phyloP scores from a whole-genome alignment of 2,888 invertebrate species.

The Chironomus tentans region DNA sequence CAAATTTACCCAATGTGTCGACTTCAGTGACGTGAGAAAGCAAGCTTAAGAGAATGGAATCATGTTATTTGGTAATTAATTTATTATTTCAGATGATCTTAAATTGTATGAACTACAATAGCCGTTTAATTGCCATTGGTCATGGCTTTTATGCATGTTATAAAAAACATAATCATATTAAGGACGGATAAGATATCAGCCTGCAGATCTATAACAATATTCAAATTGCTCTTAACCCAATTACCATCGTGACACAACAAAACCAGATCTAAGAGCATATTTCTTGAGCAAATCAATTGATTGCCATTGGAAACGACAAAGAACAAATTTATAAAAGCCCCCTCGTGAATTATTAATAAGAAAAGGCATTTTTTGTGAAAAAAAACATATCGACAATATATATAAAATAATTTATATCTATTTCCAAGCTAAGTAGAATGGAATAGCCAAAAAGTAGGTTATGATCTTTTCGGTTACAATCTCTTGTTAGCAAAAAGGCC shows the following conservation, averaged over 20 bases:
- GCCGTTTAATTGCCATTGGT: too few species aligned
- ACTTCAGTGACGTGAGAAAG: too few species aligned
- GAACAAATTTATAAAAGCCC: background rate
- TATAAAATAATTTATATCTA: too few species aligned
- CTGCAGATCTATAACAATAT: background rate
- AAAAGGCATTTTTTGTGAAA: background rate
- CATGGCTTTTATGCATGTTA: background rate
- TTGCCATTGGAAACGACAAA: background rate
- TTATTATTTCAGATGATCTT: too few species aligned
- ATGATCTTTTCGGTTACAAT: background rate
- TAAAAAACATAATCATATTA: background rate
- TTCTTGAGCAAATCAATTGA: background rate
- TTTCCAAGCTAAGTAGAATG: background rate
- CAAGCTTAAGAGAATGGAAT: too few species aligned
- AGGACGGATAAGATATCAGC: background rate
- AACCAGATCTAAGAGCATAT: too few species aligned
- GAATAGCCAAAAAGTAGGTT: slow-evolving; percentile 8
- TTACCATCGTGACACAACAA: background rate
- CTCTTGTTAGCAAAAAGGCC: background rate
- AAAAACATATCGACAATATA: too few species aligned
- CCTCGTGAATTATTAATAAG: background rate
- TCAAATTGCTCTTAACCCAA: background rate
- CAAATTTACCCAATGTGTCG: too few species aligned
- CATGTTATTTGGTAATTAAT: too few species aligned
- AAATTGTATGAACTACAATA: too few species aligned